phyloP scores from a whole-genome alignment of 2,888 invertebrate species.

The Protula sp. region DNA sequence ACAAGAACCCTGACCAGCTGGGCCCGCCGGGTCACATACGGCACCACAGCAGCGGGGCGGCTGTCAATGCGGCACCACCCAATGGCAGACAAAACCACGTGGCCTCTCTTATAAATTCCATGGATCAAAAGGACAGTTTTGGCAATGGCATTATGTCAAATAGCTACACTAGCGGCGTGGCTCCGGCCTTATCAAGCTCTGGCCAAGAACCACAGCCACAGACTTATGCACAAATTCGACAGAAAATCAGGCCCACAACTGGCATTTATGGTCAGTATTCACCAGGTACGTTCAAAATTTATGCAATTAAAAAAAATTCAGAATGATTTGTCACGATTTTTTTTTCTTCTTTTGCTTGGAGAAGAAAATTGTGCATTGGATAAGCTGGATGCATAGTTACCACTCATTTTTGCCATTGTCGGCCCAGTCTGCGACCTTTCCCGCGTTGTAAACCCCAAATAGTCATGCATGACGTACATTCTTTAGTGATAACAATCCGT shows the following conservation, averaged over 20 bases:
- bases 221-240: conserved; percentile 17
- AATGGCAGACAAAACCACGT: background rate
- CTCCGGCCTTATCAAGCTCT: background rate
- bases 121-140: background rate
- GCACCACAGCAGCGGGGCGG: background rate
- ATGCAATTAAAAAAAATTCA: too few relatives aligned
- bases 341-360: too few relatives aligned
- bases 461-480: too few relatives aligned
- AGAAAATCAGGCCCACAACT: conserved; percentile 12
- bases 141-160: background rate
- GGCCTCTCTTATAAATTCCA: background rate
- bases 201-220: background rate
- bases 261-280: conserved; percentile 18
- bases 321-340: too few relatives aligned
- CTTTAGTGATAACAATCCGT: too few relatives aligned
- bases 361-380: too few relatives aligned
- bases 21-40: background rate
- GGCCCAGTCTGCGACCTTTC: too few relatives aligned
- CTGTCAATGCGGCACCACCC: background rate
- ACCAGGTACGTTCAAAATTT: conserved; percentile 12
- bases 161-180: background rate
- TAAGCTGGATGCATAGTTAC: too few relatives aligned
- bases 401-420: too few relatives aligned
- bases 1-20: background rate
- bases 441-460: too few relatives aligned